Conservation (phyloP, 2,113 vertebrate genomes). For the Rostratula benghalensis region DNA sequence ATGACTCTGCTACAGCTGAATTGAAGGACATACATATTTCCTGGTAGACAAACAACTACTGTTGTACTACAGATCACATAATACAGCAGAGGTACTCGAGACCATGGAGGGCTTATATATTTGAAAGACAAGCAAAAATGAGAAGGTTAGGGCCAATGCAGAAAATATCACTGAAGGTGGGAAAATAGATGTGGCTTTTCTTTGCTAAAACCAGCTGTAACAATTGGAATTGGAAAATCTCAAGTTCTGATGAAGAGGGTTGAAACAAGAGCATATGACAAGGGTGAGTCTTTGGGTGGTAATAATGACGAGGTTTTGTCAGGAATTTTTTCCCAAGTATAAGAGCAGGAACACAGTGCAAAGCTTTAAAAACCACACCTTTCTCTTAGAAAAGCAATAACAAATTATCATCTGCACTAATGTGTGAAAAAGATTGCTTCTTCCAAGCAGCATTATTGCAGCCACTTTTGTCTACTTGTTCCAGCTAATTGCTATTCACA, state of each 20-base stretch:
- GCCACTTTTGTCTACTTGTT: background rate
- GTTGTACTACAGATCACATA: background rate
- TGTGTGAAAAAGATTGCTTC: background rate
- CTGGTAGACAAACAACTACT: background rate
- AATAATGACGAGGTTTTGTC: background rate
- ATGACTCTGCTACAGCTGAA: background rate
- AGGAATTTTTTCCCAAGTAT: background rate
- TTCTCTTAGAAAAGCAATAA: background rate
- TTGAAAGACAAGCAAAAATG: background rate
- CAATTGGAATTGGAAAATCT: background rate
- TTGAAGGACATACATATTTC: background rate
- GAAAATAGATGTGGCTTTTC: background rate
- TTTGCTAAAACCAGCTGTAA: background rate
- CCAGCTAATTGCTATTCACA: background rate
- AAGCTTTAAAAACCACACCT: background rate
- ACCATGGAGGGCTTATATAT: background rate
- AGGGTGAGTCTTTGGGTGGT: background rate
- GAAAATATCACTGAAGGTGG: background rate
- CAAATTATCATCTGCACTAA: background rate
- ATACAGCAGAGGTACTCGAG: background rate
- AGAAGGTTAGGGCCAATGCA: background rate
- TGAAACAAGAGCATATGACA: background rate
- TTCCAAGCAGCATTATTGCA: background rate
- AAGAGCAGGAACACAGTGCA: background rate
- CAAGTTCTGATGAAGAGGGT: background rate